Evolutionary conservation across 2,113 vertebrate species (phyloP).

Genomic region (Coreoperca whiteheadi): DNA sequence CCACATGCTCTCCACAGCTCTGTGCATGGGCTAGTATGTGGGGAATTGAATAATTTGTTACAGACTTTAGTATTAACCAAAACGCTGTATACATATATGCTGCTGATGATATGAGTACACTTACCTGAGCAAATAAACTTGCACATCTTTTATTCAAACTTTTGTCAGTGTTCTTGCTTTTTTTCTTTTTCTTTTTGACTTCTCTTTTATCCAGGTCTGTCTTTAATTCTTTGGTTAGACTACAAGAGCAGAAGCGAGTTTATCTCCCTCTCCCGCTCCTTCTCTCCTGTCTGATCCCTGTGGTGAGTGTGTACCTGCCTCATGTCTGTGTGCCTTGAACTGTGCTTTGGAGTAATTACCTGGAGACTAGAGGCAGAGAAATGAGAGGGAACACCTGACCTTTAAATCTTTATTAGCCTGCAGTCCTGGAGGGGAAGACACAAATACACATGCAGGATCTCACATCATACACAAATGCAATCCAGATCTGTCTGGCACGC

Average conservation of each 20-base stretch:
- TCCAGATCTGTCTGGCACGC: constrained; percentile 31
- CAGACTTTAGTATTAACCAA: constrained; percentile 25
- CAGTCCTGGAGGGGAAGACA: constrained; percentile 32
- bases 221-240: constrained; percentile 59
- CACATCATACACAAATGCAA: constrained; percentile 36
- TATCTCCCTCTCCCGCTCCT: constrained; percentile 46
- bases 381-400: constrained; percentile 73
- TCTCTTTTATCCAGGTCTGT: constrained; percentile 51
- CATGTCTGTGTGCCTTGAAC: constrained; percentile 68
- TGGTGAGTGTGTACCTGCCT: constrained; percentile 60
- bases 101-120: constrained; percentile 11
- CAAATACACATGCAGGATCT: constrained; percentile 9
- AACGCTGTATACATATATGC: constrained; percentile 15
- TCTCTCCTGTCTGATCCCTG: constrained; percentile 54
- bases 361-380: constrained; percentile 62
- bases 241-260: constrained; percentile 57
- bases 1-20: constrained; percentile 30
- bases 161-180: neutral
- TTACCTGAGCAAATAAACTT: constrained; percentile 7
- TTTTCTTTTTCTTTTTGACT: constrained; percentile 15
- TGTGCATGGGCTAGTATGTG: neutral
- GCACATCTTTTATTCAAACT: constrained; percentile 42
- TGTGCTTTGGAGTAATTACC: constrained; percentile 76
- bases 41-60: constrained; percentile 24
- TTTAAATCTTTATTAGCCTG: constrained; percentile 73